Conservation (phyloP, 64 coral and sea anemone genomes). For the Pocillopora damicornis region DNA sequence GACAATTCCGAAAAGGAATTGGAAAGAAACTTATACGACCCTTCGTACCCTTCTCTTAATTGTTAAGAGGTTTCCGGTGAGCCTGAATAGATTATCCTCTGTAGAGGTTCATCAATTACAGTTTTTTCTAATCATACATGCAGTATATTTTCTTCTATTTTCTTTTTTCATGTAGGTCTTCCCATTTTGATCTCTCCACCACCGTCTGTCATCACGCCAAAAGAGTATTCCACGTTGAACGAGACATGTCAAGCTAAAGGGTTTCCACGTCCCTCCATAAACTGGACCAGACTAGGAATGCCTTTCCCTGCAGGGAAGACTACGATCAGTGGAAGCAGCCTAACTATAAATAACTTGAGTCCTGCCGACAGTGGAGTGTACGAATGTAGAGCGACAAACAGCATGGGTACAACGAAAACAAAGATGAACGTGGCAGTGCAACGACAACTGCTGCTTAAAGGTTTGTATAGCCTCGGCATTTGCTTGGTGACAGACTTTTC, state of each 20-base stretch:
- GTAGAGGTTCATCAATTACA: too few species aligned
- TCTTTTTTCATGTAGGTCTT: too few species aligned
- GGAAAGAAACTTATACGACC: too few species aligned
- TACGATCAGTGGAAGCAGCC: background rate
- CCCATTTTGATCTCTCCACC: too few species aligned
- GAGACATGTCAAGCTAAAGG: conserved; percentile 14
- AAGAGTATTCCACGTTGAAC: background rate
- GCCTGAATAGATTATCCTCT: too few species aligned
- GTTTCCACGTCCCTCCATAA: conserved; percentile 10
- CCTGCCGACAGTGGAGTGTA: conserved; percentile 23
- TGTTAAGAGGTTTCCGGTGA: too few species aligned
- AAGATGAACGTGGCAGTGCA: conserved; percentile 18
- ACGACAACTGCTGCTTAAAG: background rate
- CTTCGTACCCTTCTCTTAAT: too few species aligned
- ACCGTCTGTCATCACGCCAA: background rate
- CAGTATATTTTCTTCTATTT: too few species aligned
- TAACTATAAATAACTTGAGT: background rate
- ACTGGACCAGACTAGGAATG: conserved; percentile 3
- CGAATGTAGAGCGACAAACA: conserved; percentile 21
- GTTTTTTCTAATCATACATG: too few species aligned
- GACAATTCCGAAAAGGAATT: too few species aligned
- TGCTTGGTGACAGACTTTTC: too few species aligned
- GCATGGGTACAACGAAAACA: conserved; percentile 7
- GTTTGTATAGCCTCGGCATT: too few species aligned
- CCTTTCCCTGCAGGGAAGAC: conserved; percentile 1